These are phyloP conservation scores for Lomographa bimaculata DNA, from an alignment of 2,888 invertebrate species.

Conservation along the genomic window DNA sequence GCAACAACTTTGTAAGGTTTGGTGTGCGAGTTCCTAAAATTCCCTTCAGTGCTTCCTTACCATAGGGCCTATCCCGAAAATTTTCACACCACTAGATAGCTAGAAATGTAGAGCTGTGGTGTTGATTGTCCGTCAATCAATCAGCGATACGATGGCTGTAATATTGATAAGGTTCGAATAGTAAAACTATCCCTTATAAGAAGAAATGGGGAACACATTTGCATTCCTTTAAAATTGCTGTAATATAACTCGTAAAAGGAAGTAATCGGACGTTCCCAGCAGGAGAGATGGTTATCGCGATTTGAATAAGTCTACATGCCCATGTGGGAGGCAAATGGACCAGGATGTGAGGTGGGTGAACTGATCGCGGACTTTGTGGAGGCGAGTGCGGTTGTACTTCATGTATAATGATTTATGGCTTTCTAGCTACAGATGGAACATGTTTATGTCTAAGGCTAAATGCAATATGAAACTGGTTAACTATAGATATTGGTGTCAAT, in stretches of 20 bases:
- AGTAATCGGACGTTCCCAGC: constrained; percentile 32
- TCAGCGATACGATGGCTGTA: no score
- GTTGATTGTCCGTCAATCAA: no score
- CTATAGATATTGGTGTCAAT: no score
- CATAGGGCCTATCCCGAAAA: no score
- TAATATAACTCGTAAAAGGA: constrained; percentile 16
- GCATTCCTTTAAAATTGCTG: constrained; percentile 10
- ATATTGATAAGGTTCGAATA: no score
- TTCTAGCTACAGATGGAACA: neutral
- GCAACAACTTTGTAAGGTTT: no score
- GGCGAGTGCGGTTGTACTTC: constrained; percentile 35
- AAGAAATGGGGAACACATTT: constrained; percentile 6
- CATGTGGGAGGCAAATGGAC: constrained; percentile 55
- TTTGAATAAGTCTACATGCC: constrained; percentile 26
- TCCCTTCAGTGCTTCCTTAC: no score
- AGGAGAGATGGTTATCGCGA: constrained; percentile 26
- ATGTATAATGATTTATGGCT: constrained; percentile 7
- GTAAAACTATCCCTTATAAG: no score
- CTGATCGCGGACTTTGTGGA: constrained; percentile 35
- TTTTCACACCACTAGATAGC: no score
- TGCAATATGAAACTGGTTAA: neutral
- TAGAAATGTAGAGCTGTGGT: no score
- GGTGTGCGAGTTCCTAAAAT: no score
- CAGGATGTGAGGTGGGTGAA: constrained; percentile 46
- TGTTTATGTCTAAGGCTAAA: no score